phyloP scores from a whole-genome alignment of 2,797 vertebrate genomes.

The Mus spretus region DNA sequence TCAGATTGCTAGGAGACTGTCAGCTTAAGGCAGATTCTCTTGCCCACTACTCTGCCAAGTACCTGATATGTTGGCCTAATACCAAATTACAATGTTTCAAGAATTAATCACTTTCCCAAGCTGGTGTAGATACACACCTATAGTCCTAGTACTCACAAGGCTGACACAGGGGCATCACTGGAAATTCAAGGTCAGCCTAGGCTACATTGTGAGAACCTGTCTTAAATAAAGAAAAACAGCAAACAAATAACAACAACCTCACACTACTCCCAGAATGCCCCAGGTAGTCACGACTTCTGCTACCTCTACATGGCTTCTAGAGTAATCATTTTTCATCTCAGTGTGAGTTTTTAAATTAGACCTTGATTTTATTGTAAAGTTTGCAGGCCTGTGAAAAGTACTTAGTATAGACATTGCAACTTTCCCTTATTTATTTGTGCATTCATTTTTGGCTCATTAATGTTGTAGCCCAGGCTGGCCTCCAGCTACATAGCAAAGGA shows the following conservation, averaged over 20 bases:
- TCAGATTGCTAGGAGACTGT: not conserved
- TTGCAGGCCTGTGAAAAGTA: constrained; percentile 6
- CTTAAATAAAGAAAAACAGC: not conserved
- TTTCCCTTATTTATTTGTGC: not conserved
- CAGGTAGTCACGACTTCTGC: not conserved
- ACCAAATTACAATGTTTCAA: not conserved
- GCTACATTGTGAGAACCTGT: too few relatives aligned
- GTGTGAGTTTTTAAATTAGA: not conserved
- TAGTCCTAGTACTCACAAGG: not conserved
- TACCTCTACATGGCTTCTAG: not conserved
- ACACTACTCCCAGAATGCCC: not conserved
- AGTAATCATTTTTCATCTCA: constrained; percentile 22
- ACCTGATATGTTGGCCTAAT: not conserved
- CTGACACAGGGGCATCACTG: too few relatives aligned
- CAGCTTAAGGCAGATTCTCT: not conserved
- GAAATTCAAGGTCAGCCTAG: too few relatives aligned
- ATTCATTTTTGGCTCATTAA: not conserved
- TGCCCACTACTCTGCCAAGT: not conserved
- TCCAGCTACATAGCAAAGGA: not conserved
- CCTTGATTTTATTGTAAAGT: constrained; percentile 39
- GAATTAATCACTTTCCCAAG: not conserved
- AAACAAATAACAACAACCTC: not conserved
- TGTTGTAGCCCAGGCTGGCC: not conserved
- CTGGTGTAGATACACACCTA: not conserved
- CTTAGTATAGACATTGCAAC: not conserved